A percentile compares a stretch with the other conserved stretches of the same genome.
phyloP scores from a whole-genome alignment of 2,888 invertebrate genomes.

The Beris morrisii region DNA sequence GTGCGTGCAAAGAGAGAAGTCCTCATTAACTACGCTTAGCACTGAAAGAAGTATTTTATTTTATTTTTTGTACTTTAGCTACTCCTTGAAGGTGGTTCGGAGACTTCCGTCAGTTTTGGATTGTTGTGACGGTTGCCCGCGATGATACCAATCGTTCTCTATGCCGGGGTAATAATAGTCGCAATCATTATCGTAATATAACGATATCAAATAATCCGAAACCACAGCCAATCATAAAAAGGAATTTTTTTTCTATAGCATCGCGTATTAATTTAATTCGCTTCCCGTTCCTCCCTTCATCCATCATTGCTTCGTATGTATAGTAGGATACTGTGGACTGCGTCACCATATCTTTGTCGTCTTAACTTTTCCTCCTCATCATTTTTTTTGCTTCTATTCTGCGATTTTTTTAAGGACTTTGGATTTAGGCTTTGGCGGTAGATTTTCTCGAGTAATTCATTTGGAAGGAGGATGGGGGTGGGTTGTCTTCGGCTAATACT shows the following conservation, averaged over 20 bases:
- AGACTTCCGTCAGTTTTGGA: no score
- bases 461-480: slow-evolving; percentile 16
- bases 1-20: background rate
- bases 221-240: slow-evolving; percentile 39
- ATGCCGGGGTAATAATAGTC: slow-evolving; percentile 14
- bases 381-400: background rate
- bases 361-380: slow-evolving; percentile 24
- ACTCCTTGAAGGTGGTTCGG: no score
- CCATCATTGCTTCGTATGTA: slow-evolving; percentile 22
- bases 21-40: slow-evolving; percentile 29
- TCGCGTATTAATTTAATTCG: slow-evolving; percentile 39
- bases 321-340: slow-evolving; percentile 26
- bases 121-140: no score
- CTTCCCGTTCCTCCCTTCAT: slow-evolving; percentile 10
- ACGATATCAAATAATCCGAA: slow-evolving; percentile 39
- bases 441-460: slow-evolving; percentile 4
- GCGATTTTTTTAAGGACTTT: slow-evolving; percentile 6
- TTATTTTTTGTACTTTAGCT: background rate
- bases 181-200: slow-evolving; percentile 39
- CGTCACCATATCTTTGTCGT: slow-evolving; percentile 20
- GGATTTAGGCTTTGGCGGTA: slow-evolving; percentile 13
- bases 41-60: slow-evolving; percentile 18
- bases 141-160: background rate
- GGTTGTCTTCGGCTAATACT: slow-evolving; percentile 36
- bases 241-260: slow-evolving; percentile 28